Base-by-base conservation (phyloP, 2,113 vertebrate species). In the Sylvicapra grimmia region DNA sequence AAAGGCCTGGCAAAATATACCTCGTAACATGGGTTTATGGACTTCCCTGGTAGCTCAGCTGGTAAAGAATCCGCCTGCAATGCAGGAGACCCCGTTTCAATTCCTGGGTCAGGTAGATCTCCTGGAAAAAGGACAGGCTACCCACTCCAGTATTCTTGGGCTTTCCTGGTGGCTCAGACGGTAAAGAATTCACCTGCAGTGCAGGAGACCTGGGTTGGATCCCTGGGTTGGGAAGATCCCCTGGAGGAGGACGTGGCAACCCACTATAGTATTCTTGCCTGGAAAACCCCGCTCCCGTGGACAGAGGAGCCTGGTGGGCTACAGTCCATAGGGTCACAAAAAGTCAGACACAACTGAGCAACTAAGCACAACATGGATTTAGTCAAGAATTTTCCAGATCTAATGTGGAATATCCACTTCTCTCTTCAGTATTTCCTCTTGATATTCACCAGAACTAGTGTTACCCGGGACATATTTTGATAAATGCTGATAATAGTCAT, bases 201-300 rank as follows among this genome's bases (percentile, higher is more conserved):
- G n/a, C 65, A 72, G 65, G n/a, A 72, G n/a, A 72, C 19, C 65
- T 6, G 19, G 2, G 65, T 36, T 36, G 19, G n/a, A 68, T n/a
- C 18, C 19, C 65, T 6, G 19, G 2, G 65, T 36, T 36, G 19
- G n/a, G 9, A 72, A 72, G 65, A 72, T 72, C n/a, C n/a, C n/a
- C 65, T 72, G 65, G 65, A 72, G n/a, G 65, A 72, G 65, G n/a
- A 12, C n/a, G 23, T 72, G 65, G 65, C 9, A 36, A 72, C 65
- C n/a, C n/a, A 72, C 65, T 23, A 23, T 36, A 72, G 65, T 72
- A 72, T 72, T 72, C n/a, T 72, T 36, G n/a, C 65, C 65, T 36
- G 65, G 19, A 6, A n/a, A 72, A 72, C 19, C 18, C 19, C 1
- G 0, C 4, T 9, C 18, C 18, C 0, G 0, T 21, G 65, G 18